Conservation (phyloP, 2,113 vertebrate genomes). For the Hiodon alosoides region DNA sequence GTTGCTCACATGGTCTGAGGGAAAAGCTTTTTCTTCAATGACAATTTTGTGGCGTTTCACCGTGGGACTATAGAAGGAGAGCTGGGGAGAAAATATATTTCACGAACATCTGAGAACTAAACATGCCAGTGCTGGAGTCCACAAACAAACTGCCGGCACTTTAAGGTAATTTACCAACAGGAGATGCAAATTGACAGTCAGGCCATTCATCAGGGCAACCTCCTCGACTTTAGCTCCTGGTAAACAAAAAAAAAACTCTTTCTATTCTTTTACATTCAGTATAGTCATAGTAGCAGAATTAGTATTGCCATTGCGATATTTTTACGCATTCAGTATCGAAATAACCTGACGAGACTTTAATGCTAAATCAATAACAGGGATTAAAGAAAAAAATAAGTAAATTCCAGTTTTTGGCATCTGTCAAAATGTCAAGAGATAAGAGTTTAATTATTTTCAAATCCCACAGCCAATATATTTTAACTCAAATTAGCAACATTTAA, state of each 20-base stretch:
- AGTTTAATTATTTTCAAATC: conserved; percentile 15
- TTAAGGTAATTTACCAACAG: conserved; percentile 65
- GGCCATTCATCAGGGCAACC: conserved; percentile 81
- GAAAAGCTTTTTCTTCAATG: conserved; percentile 86
- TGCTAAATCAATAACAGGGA: neutral
- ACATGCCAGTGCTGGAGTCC: neutral
- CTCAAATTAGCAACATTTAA: conserved; percentile 12
- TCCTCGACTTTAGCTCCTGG: conserved; percentile 67
- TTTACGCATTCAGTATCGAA: conserved; percentile 4
- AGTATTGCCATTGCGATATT: neutral
- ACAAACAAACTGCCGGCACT: neutral
- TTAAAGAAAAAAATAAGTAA: neutral
- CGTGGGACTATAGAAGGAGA: conserved; percentile 92
- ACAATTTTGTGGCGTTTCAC: conserved; percentile 80
- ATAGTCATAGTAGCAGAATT: neutral
- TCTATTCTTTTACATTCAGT: neutral
- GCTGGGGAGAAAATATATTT: conserved; percentile 57
- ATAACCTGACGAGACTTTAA: conserved; percentile 2
- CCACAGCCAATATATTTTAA: neutral
- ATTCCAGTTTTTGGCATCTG: neutral
- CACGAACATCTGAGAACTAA: neutral
- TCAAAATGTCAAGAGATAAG: conserved; percentile 11
- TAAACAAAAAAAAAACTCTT: conserved; percentile 12
- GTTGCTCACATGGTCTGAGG: conserved; percentile 87
- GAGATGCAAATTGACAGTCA: conserved; percentile 92